Percentiles rank a stretch among this genome's conserved stretches.
phyloP scores from a whole-genome alignment of 2,797 vertebrate genomes.

The Zenarchopterus dispar region DNA sequence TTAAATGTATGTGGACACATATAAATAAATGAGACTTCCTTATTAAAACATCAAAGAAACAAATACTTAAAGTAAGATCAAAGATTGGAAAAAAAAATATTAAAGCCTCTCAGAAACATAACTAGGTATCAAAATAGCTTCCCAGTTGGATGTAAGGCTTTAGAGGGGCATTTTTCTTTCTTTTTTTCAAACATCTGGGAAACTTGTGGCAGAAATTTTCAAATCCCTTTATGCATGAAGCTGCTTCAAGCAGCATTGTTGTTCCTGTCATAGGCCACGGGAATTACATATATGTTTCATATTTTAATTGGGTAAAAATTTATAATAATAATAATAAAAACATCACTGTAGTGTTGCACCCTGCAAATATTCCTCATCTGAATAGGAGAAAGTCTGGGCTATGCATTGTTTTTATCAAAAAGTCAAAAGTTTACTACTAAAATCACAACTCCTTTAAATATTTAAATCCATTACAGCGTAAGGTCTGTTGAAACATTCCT shows the following conservation, averaged over 20 bases:
- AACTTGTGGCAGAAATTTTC: slow-evolving; percentile 17
- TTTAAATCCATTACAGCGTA: background rate
- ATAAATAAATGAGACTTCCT: no score
- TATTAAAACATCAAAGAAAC: slow-evolving; percentile 15
- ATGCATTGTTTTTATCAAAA: background rate
- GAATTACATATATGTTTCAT: slow-evolving; percentile 9
- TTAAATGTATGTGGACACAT: no score
- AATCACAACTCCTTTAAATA: background rate
- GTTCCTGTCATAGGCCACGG: slow-evolving; percentile 3
- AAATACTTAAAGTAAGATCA: slow-evolving; percentile 22
- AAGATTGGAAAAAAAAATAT: slow-evolving; percentile 12
- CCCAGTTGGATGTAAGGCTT: slow-evolving; percentile 25
- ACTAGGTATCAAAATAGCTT: background rate
- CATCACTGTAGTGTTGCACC: background rate
- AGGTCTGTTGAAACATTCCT: background rate
- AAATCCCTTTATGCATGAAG: slow-evolving; percentile 34
- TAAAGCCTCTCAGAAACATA: slow-evolving; percentile 20
- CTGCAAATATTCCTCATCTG: background rate
- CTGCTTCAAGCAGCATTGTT: slow-evolving; percentile 23
- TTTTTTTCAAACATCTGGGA: slow-evolving; percentile 24
- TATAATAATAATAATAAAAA: background rate
- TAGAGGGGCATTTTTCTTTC: slow-evolving; percentile 10
- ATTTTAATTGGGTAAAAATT: slow-evolving; percentile 11
- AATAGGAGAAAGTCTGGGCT: background rate
- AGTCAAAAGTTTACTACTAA: slow-evolving; percentile 5